Evolutionary conservation across 2,888 invertebrate species (phyloP), one percentile per base, ranked within the genome.

Genomic region (Eupsilia transversa): DNA sequence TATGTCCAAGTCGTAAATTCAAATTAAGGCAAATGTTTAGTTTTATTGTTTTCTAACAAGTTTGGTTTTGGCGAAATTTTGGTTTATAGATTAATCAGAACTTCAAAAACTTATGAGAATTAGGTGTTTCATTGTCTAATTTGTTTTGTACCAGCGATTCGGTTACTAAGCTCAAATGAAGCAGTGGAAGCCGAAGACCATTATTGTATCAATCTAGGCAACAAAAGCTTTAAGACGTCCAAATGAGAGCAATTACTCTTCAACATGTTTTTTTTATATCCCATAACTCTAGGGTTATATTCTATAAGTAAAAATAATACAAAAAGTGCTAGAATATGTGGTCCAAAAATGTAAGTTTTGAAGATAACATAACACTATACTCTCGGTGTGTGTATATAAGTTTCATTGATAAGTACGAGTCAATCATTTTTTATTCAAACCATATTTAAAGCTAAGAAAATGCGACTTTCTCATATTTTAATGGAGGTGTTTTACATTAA

Each of bases 21-120:
- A 56, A 71, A 77, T 78, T 69, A 74, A 77, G 66, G 70, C 66
- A 79, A 79, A 72, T 71, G 30, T 6, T 66, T 54, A 38, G 38
- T 61, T 83, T 82, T 82, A 86, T 85, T 72, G 79, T 82, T 79
- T 68, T 64, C 43, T 59, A 80, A 86, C 33, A 59, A 27, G 30
- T 46, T 82, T 68, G 27, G 35, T 52, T 57, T 46, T 61, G 49
- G 52, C 5, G 30, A 49, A 27, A n/a, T 63, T 73, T 74, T 59
- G n/a, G 57, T 80, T 52, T 20, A 23, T 56, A 38, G 20, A 54
- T 54, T 63, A 52, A 33, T 60, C 23, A 27, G 60, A 17, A 57
- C 33, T 52, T 41, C 2, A 46, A 38, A 38, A 72, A 9, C 7
- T 17, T 43, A 43, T 43, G 43, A 46, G 20, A 3, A 38, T 17